Base-by-base conservation (phyloP, 2,113 vertebrate species). In the Oncorhynchus tshawytscha region DNA sequence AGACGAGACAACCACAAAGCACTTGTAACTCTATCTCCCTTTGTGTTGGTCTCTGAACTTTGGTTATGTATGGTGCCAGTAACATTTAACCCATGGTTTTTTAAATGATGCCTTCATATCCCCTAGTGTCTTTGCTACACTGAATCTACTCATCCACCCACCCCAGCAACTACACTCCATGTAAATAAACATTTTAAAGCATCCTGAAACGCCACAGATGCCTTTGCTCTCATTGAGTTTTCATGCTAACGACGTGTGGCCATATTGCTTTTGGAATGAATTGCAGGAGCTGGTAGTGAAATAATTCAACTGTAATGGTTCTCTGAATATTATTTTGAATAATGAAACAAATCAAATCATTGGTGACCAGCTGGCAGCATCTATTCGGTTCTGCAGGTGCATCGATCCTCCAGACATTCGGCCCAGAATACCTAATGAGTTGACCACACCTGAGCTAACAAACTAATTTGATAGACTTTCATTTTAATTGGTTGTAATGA, bases 351-450 rank as follows among this genome's bases (percentile, higher is more conserved):
- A 71, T 25, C 24, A n/a, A 80, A 87, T 88, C 72, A 71, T 82
- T 77, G 77, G 81, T 85, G 74, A 71, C 12, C 6, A 45, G 69
- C 69, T 27, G 27, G 22, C 39, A n/a, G 24, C 69, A 51, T 27
- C 49, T 73, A 67, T 62, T 78, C 70, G 66, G 65, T 82, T 84
- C 59, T 48, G 72, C 78, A 60, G 73, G 70, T 71, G 64, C 81
- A 83, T 87, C 84, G 83, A 88, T 87, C 86, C 80, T 67, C 79
- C 57, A 69, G 72, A 69, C 86, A 84, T 62, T 77, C 77, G 85
- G 85, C 82, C 72, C 80, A 67, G 73, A 78, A 48, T 84, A 82
- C 82, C 87, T 20, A 68, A 68, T 7, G 67, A 13, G 65, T 76
- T 29, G 54, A 73, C 31, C 66, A 62, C 29, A 54, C 66, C 64